Base-by-base conservation (phyloP, 1,140 invertebrate genomes). In the Cyphomyrmex costatus region DNA sequence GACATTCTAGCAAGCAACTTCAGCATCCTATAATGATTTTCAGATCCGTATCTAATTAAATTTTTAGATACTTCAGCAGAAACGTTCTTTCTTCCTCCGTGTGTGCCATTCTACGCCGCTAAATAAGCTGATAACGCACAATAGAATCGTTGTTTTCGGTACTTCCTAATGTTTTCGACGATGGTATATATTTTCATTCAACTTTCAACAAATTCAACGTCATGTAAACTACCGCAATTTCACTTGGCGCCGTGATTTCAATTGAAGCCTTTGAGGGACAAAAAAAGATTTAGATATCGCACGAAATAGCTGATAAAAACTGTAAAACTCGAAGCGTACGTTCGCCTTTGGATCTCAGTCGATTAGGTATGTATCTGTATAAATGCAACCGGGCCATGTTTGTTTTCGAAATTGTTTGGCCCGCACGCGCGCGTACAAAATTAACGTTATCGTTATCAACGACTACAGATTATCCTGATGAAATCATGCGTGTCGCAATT, bases 401-500 rank as follows among this genome's bases (percentile, higher is more conserved):
- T 82, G 53, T 82, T 82, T 82, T 73, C 7, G 14, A 10, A 33
- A 82, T 70, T 46, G 65, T 58, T 73, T 46, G 51, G 19, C 14
- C 51, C 63, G 53, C 53, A 56, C 53, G 21, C n/a, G 8, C 36
- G 27, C 27, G 42, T 24, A 53, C 21, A 27, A 71, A 82, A 76
- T 77, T 84, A 83, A 30, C 36, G n/a, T 27, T 16, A 42, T 2
- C 73, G 82, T 74, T 85, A 85, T 85, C 78, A n/a, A 5, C 46
- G 27, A 80, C 16, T 14, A 30, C 53, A 24, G 30, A 80, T 80
- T 80, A 80, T 80, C 42, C 36, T 53, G 42, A 63, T 46, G 21
- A 78, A 65, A 49, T 30, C 51, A 46, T 19, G 78, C 65, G 65
- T 58, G 24, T 65, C 12, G 24, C 24, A 1, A 6, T 33, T 79